Percentiles rank a stretch among this genome's conserved stretches.
These are phyloP conservation scores for Belgica antarctica DNA, from an alignment of 2,888 invertebrate species.

Conservation along the genomic window DNA sequence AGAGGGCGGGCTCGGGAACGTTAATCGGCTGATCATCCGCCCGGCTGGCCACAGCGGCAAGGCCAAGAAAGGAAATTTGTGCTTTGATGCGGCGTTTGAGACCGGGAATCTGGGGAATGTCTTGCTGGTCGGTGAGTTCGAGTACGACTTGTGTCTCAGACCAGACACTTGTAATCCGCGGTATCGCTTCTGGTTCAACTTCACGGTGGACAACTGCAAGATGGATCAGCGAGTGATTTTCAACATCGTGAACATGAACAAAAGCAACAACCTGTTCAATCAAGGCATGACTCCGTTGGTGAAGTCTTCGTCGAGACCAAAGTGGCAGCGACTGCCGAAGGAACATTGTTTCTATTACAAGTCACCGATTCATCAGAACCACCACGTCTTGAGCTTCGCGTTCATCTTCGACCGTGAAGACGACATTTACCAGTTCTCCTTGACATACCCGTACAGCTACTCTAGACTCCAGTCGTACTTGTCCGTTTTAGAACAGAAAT, in stretches of 20 bases:
- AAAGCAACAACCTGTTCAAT: constrained; percentile 83
- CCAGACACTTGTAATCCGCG: constrained; percentile 96
- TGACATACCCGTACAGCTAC: constrained; percentile 95
- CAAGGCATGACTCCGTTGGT: constrained; percentile 92
- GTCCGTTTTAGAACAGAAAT: constrained; percentile 66
- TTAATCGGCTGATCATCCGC: constrained; percentile 81
- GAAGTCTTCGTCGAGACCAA: constrained; percentile 82
- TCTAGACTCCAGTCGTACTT: constrained; percentile 83
- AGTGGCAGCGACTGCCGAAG: constrained; percentile 83
- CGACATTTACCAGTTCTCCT: constrained; percentile 91
- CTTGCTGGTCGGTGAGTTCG: constrained; percentile 87
- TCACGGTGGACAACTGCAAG: constrained; percentile 93
- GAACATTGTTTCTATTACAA: constrained; percentile 89
- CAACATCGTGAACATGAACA: constrained; percentile 95
- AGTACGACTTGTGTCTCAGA: constrained; percentile 93
- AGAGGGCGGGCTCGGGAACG: constrained; percentile 90
- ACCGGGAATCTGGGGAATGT: constrained; percentile 96
- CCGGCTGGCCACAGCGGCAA: constrained; percentile 92
- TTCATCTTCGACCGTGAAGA: constrained; percentile 94
- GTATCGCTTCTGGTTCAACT: constrained; percentile 95
- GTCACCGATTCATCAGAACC: constrained; percentile 82
- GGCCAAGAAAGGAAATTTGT: constrained; percentile 63
- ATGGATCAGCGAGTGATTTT: constrained; percentile 94
- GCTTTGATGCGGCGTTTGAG: constrained; percentile 96
- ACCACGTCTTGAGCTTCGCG: constrained; percentile 89